phyloP scores from a whole-genome alignment of 1,140 invertebrate species.

The Drosophila repletoides region DNA sequence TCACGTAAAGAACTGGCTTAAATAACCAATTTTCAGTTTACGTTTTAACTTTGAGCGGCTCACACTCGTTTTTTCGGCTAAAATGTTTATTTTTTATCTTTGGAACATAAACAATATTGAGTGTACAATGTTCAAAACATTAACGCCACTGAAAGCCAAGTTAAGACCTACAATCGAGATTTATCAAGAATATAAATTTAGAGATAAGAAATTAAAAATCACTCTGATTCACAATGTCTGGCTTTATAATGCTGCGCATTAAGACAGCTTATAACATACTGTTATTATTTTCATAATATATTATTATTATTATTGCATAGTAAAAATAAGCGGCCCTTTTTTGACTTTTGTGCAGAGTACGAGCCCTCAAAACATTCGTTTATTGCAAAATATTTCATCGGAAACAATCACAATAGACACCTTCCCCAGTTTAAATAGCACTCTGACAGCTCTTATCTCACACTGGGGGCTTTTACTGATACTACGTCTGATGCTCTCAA shows the following conservation, averaged over 20 bases:
- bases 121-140: too few relatives aligned
- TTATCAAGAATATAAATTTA: background rate
- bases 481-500: conserved; percentile 25
- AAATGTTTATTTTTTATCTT: too few relatives aligned
- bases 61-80: too few relatives aligned
- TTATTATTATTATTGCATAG: too few relatives aligned
- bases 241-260: background rate
- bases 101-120: too few relatives aligned
- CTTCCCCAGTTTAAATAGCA: conserved; percentile 1
- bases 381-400: conserved; percentile 25
- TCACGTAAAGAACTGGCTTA: too few relatives aligned
- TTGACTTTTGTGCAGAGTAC: background rate
- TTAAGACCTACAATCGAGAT: background rate
- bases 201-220: conserved; percentile 6
- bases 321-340: conserved; percentile 1
- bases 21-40: too few relatives aligned
- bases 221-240: background rate
- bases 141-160: background rate
- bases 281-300: background rate
- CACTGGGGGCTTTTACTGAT: conserved; percentile 6
- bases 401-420: background rate
- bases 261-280: background rate
- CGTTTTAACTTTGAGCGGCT: too few relatives aligned
- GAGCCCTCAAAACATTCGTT: background rate
- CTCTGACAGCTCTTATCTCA: conserved; percentile 9